Evolutionary conservation across 2,113 vertebrate species (phyloP), one percentile per base, ranked within the genome.

Genomic region (Hiodon tergisus): DNA sequence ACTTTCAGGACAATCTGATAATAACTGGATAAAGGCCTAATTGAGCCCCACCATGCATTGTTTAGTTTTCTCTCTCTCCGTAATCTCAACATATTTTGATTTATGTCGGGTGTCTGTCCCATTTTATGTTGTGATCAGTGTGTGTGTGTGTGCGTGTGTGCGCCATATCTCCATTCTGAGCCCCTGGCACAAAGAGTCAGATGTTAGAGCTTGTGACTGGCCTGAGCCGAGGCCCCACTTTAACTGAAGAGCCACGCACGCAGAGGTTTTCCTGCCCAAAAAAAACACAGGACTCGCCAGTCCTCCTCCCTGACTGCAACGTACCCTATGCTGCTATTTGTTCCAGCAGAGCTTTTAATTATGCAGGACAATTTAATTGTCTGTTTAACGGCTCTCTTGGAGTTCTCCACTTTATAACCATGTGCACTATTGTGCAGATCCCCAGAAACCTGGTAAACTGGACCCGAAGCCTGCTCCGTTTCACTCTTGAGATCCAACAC

Each of bases 371-470:
- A 70, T 62, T 57, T 13, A 78, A 53, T n/a, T 79, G 53, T 63
- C 77, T 10, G 72, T 51, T 73, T 75, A 13, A 66, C 63, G 9
- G 63, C 63, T 4, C 55, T 31, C 52, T 57, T 17, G 71, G 71
- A 79, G 81, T 85, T 84, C 72, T 83, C 83, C 80, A 81, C 72
- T 31, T 9, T 77, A 69, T 68, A 47, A 59, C 68, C n/a, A n/a
- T n/a, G n/a, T 31, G 0, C 31, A 31, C 31, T 31, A 31, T 31
- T 31, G 31, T 31, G 31, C 31, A 31, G 31, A 31, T 2, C 31
- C 31, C 31, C 31, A 31, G 31, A 31, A 31, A 31, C 31, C 31
- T 31, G 31, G 31, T 31, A 2, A 31, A 31, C 31, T 31, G 31
- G 31, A 31, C 31, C 0, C 31, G 31, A 31, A 31, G 31, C 31